Conservation (phyloP, 1,140 invertebrate species). For the Drosophila mayri region DNA sequence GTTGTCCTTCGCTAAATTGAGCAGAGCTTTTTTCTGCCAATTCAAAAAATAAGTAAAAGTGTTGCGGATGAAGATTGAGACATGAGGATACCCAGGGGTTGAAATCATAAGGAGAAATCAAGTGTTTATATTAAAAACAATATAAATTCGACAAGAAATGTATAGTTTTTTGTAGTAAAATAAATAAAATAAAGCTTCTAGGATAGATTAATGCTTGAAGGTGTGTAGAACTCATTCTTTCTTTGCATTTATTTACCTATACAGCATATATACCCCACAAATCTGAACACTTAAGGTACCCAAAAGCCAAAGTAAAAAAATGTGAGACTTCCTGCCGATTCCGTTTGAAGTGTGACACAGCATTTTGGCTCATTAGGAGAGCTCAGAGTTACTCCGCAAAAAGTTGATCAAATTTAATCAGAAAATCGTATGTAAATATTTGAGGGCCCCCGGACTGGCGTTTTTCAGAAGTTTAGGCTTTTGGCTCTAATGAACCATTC, state of each 20-base stretch:
- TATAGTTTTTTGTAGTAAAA: neutral
- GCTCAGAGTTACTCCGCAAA: slow-evolving; percentile 20
- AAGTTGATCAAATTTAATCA: slow-evolving; percentile 53
- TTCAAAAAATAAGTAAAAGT: slow-evolving; percentile 4
- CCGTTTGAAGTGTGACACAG: slow-evolving; percentile 38
- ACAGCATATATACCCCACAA: neutral
- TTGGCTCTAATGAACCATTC: slow-evolving; percentile 73
- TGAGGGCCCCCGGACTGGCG: slow-evolving; percentile 14
- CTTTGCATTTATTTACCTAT: too few relatives aligned
- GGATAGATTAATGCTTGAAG: neutral
- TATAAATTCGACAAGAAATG: too few relatives aligned
- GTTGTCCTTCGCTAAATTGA: slow-evolving; percentile 61
- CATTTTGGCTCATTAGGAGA: slow-evolving; percentile 38
- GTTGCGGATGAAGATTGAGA: too few relatives aligned
- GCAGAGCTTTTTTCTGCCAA: slow-evolving; percentile 44
- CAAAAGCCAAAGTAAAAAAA: neutral
- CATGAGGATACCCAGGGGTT: neutral
- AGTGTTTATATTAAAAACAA: too few relatives aligned
- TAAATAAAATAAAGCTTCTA: neutral
- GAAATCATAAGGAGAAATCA: too few relatives aligned
- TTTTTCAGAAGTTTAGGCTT: slow-evolving; percentile 41
- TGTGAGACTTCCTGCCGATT: slow-evolving; percentile 1
- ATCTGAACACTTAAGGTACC: neutral
- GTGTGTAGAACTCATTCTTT: neutral
- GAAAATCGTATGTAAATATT: slow-evolving; percentile 50